Evolutionary conservation across 1,140 invertebrate species (phyloP), one percentile per base, ranked within the genome.

Genomic region (Leptinotarsa lineolata): DNA sequence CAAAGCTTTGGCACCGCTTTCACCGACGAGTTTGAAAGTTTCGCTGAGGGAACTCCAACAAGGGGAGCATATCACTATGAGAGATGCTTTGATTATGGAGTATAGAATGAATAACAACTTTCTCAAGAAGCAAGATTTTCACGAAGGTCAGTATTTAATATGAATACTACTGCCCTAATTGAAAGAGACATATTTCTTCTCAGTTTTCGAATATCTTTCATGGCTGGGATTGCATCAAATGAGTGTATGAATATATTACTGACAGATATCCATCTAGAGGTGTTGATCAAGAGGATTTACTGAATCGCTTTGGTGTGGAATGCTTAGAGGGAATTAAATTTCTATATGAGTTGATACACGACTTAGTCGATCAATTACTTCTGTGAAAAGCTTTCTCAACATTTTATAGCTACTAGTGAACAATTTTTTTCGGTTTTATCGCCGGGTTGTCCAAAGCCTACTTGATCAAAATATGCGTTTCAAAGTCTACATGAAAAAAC

Each of bases 11-110:
- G 83, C 85, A 6, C 92, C 93, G 85, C 92, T 97, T 91, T 97
- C 95, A 13, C 97, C 97, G 1, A 93, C 93, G 16, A 95, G 95
- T 8, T 83, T 98, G 72, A 97, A 97, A 87, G 88, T 98, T 2
- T 94, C 95, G 0, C 88, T 94, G 72, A 86, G 89, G 65, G 90
- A 93, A 72, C 81, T 98, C 44, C 88, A 92, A 77, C 85, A 89
- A 76, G 96, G 95, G 8, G 86, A 86, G 1, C 88, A 89, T 60
- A 84, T 93, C 77, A 91, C 87, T 46, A 86, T 98, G 67, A 86
- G 90, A 39, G 93, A 98, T 74, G 95, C 93, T 82, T 88, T 99
- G 2, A 89, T 90, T 66, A 95, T 97, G 90, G 97, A 66, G 39
- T 39, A 39, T 44, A 66, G 39, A 4, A 39, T 66, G 39, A 39